These are phyloP conservation scores for Hypothenemus hampei DNA, from an alignment of 1,140 invertebrate species.

Conservation along the genomic window DNA sequence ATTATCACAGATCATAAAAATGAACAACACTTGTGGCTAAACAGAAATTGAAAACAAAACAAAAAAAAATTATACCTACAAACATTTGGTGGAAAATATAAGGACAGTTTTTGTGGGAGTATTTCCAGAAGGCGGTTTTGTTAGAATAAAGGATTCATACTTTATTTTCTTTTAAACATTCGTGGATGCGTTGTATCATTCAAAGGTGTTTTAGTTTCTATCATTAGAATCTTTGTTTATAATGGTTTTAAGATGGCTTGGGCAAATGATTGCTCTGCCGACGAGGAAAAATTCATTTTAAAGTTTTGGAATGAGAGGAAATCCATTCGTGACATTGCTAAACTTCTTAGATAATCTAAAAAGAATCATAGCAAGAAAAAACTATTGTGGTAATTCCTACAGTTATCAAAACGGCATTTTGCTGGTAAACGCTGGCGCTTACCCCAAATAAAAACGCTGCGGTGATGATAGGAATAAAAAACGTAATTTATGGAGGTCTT, in stretches of 20 bases:
- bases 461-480: slow-evolving; percentile 77
- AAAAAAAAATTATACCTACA: slow-evolving; percentile 84
- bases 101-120: no score
- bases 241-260: no score
- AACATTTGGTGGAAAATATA: no score
- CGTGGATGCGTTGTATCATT: no score
- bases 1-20: slow-evolving; percentile 79
- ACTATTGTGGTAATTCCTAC: slow-evolving; percentile 76
- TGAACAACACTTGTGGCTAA: slow-evolving; percentile 90
- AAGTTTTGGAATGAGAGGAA: slow-evolving; percentile 61
- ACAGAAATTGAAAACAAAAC: slow-evolving; percentile 88
- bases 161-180: no score
- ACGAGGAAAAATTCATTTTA: slow-evolving; percentile 69
- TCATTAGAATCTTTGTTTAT: no score
- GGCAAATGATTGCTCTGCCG: no score
- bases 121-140: no score
- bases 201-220: no score
- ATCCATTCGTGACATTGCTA: slow-evolving; percentile 86
- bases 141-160: no score
- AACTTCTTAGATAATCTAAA: slow-evolving; percentile 92
- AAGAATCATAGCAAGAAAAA: slow-evolving; percentile 75
- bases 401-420: slow-evolving; percentile 68
- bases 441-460: slow-evolving; percentile 73
- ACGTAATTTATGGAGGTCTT: slow-evolving; percentile 86
- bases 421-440: slow-evolving; percentile 55